A percentile compares a stretch with the other conserved stretches of the same genome.
Evolutionary conservation across 1,140 invertebrate species (phyloP).

Genomic region (Littorina saxatilis): DNA sequence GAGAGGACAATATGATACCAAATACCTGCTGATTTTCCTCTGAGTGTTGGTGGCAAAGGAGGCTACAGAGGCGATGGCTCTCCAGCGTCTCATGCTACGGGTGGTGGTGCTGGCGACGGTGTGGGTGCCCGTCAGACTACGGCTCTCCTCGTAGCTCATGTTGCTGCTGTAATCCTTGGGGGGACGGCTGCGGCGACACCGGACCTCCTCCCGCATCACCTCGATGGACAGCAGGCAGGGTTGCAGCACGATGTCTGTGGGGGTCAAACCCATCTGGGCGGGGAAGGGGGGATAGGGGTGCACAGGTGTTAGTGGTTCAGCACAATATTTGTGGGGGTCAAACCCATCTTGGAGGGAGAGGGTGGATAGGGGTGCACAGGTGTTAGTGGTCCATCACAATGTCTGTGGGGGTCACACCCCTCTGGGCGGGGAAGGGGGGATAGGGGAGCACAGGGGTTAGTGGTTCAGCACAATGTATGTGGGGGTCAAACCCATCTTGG

Average conservation of each 20-base stretch:
- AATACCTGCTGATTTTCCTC: neutral
- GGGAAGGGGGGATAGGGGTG: neutral
- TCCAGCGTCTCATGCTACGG: neutral
- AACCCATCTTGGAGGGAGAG: neutral
- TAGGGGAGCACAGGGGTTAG: neutral
- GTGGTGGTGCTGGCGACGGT: neutral
- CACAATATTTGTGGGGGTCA: conserved; percentile 11
- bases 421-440: too few relatives aligned
- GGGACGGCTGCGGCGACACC: neutral
- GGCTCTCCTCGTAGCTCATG: neutral
- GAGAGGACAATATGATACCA: too few relatives aligned
- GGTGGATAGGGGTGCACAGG: neutral
- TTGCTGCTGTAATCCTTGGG: neutral
- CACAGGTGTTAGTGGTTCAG: neutral
- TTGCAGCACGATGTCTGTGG: conserved; percentile 1
- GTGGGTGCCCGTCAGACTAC: too few relatives aligned
- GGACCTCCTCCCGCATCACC: neutral
- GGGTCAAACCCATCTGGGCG: conserved; percentile 18
- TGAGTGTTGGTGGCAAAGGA: neutral
- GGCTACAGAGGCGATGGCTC: neutral
- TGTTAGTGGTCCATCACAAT: too few relatives aligned
- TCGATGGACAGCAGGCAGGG: conserved; percentile 7
- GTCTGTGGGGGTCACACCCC: too few relatives aligned
- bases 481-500: conserved; percentile 20
- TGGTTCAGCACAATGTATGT: neutral